Percentiles rank a stretch among this genome's conserved stretches.
Evolutionary conservation across 92 coral and sea anemone species (phyloP).

Genomic region (Phenganax marumi): DNA sequence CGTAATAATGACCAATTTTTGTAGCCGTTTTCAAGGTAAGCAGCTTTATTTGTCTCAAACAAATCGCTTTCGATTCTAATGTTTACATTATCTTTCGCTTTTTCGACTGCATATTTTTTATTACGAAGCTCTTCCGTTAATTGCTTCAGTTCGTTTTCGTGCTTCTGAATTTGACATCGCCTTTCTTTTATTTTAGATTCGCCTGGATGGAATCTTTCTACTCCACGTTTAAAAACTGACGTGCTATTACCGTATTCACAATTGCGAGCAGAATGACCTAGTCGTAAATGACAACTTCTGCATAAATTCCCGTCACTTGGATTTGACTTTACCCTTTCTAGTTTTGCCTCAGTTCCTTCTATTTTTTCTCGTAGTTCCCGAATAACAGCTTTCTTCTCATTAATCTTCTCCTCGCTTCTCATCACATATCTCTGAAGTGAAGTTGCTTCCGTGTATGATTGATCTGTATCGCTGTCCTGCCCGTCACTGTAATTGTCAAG

Average conservation of each 20-base stretch:
- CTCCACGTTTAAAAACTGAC: slow-evolving; percentile 52
- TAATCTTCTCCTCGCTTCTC: slow-evolving; percentile 1
- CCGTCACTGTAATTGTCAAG: background rate
- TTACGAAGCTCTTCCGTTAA: slow-evolving; percentile 17
- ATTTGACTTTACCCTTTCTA: slow-evolving; percentile 34
- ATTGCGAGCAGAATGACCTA: slow-evolving; percentile 56
- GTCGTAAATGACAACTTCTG: slow-evolving; percentile 56
- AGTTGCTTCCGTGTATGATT: background rate
- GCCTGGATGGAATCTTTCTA: slow-evolving; percentile 42
- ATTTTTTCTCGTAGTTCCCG: slow-evolving; percentile 5
- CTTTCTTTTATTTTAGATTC: background rate
- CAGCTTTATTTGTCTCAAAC: slow-evolving; percentile 14
- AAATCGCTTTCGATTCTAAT: slow-evolving; percentile 33
- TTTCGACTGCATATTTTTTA: slow-evolving; percentile 32
- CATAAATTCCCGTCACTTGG: slow-evolving; percentile 26
- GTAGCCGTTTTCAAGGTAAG: slow-evolving; percentile 8
- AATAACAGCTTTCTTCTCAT: background rate
- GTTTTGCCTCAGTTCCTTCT: slow-evolving; percentile 32
- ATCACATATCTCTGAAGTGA: background rate
- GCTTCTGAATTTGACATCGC: background rate
- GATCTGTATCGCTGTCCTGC: background rate
- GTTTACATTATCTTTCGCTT: slow-evolving; percentile 31
- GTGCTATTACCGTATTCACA: slow-evolving; percentile 54
- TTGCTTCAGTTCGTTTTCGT: background rate
- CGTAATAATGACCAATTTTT: slow-evolving; percentile 52